Evolutionary conservation across 2,113 vertebrate genomes (phyloP).

Genomic region (Balaenoptera acutorostrata): DNA sequence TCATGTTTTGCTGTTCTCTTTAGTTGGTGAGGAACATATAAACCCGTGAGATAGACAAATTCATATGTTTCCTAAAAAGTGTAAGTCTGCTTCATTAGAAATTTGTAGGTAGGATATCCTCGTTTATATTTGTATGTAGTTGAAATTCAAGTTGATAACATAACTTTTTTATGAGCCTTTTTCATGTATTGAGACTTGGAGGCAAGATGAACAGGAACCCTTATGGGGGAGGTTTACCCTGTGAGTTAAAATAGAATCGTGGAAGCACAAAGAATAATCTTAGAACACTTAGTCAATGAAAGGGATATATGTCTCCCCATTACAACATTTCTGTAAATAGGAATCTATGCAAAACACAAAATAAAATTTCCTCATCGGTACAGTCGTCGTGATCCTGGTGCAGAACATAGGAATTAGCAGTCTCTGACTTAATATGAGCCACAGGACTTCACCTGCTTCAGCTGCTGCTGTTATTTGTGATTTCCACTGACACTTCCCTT

Average conservation of each 20-base stretch:
- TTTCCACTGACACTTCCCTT: neutral
- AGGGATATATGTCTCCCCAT: neutral
- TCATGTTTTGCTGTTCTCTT: neutral
- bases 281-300: neutral
- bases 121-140: neutral
- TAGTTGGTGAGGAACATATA: constrained; percentile 10
- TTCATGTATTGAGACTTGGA: neutral
- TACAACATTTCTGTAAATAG: neutral
- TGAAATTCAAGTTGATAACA: neutral
- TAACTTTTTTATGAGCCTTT: neutral
- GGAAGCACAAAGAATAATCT: neutral
- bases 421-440: neutral
- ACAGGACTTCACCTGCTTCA: neutral
- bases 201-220: neutral
- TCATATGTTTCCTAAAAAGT: neutral
- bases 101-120: neutral
- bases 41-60: neutral
- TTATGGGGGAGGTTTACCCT: neutral
- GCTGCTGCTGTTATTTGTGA: neutral
- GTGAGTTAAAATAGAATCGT: neutral
- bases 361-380: neutral
- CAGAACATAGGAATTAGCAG: neutral
- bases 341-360: neutral
- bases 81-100: neutral
- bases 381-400: neutral